A percentile compares a stretch with the other conserved stretches of the same genome.
Conservation (phyloP, 2,888 invertebrate genomes). For the Lamellibrachia columna region DNA sequence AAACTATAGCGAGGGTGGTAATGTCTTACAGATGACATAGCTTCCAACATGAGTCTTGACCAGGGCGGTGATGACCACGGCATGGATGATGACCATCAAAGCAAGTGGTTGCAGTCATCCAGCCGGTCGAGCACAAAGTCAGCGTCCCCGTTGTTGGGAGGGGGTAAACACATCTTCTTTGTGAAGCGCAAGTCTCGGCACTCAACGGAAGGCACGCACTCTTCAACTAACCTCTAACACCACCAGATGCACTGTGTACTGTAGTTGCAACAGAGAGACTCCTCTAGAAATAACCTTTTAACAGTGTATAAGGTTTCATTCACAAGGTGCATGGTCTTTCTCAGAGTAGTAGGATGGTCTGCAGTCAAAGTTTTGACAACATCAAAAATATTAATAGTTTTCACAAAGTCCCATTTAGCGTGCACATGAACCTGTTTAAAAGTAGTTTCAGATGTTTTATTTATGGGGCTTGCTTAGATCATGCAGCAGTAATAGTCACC, state of each 20-base stretch:
- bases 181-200: neutral
- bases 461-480: too few species aligned
- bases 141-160: neutral
- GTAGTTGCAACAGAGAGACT: neutral
- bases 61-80: neutral
- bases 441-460: too few species aligned
- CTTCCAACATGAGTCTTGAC: neutral
- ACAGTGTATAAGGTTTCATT: neutral
- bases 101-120: neutral
- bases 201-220: neutral
- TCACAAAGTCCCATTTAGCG: too few species aligned
- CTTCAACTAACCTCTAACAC: neutral
- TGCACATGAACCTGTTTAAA: too few species aligned
- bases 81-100: neutral
- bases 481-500: too few species aligned
- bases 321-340: neutral
- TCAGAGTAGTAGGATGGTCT: too few species aligned
- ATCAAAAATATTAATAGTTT: too few species aligned
- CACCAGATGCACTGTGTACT: neutral
- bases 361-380: too few species aligned
- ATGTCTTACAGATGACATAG: constrained; percentile 16
- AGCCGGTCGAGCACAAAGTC: neutral
- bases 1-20: neutral
- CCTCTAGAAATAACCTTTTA: neutral
- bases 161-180: constrained; percentile 10